These are phyloP conservation scores for Gobionotothen gibberifrons DNA, from an alignment of 2,797 vertebrate genomes.

Conservation along the genomic window DNA sequence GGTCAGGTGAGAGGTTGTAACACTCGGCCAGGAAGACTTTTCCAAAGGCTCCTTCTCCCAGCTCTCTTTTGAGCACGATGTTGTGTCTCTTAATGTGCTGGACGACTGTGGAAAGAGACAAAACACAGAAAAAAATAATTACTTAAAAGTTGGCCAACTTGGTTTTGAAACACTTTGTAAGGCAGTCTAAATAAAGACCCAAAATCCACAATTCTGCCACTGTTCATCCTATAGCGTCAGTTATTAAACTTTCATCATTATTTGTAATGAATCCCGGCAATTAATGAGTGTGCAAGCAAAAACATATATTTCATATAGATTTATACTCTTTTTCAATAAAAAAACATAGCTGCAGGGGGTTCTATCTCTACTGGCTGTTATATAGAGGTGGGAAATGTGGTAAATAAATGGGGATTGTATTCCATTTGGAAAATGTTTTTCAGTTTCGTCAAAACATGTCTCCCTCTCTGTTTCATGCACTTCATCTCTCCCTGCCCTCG, in stretches of 20 bases:
- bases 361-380: neutral
- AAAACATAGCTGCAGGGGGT: neutral
- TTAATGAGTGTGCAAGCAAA: neutral
- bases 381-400: neutral
- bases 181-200: neutral
- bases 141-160: neutral
- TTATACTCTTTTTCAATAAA: neutral
- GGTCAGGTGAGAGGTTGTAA: constrained; percentile 93
- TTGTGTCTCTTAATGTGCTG: constrained; percentile 98
- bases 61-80: constrained; percentile 96
- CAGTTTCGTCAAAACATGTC: neutral
- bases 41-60: constrained; percentile 97
- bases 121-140: constrained; percentile 7
- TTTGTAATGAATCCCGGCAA: neutral
- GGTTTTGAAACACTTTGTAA: neutral
- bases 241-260: neutral
- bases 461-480: constrained; percentile 19
- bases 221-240: neutral
- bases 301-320: neutral
- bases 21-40: constrained; percentile 98
- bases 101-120: constrained; percentile 86
- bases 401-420: neutral
- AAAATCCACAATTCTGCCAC: neutral
- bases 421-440: neutral
- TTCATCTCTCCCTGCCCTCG: constrained; percentile 39